These are phyloP conservation scores for Parapsyche elsis DNA, from an alignment of 1,140 invertebrate genomes.

Conservation along the genomic window DNA sequence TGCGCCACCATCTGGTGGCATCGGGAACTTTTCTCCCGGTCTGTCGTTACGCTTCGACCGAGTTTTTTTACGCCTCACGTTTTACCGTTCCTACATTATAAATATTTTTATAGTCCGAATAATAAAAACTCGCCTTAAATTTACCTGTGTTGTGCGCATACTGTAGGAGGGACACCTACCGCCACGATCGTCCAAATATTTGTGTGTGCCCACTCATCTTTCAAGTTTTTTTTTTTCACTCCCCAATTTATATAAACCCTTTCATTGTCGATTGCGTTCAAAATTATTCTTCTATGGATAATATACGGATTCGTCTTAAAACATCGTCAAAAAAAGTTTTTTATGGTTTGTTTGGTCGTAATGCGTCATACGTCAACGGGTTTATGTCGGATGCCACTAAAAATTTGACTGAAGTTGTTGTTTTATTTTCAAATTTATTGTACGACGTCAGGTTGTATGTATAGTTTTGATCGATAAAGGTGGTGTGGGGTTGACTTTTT, in stretches of 20 bases:
- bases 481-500: not conserved
- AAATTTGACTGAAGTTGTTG: not conserved
- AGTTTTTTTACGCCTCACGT: slow-evolving; percentile 45
- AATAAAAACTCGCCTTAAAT: slow-evolving; percentile 52
- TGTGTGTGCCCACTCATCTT: not conserved
- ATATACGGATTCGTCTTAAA: not conserved
- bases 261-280: not conserved
- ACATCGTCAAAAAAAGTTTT: slow-evolving; percentile 20
- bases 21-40: not conserved
- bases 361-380: slow-evolving; percentile 24
- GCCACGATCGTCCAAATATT: not conserved
- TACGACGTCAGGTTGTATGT: not conserved
- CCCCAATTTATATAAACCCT: not conserved
- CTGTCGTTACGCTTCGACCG: slow-evolving; percentile 16
- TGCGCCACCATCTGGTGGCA: not conserved
- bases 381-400: slow-evolving; percentile 26
- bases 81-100: slow-evolving; percentile 53
- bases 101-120: slow-evolving; percentile 54
- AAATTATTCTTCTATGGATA: not conserved
- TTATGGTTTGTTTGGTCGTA: slow-evolving; percentile 14
- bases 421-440: slow-evolving; percentile 16
- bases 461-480: not conserved
- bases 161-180: too few species aligned
- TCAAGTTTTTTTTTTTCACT: not conserved
- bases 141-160: slow-evolving; percentile 20